Evolutionary conservation across 2,113 vertebrate species (phyloP), one percentile per base, ranked within the genome.

Genomic region (Microtus ochrogaster): DNA sequence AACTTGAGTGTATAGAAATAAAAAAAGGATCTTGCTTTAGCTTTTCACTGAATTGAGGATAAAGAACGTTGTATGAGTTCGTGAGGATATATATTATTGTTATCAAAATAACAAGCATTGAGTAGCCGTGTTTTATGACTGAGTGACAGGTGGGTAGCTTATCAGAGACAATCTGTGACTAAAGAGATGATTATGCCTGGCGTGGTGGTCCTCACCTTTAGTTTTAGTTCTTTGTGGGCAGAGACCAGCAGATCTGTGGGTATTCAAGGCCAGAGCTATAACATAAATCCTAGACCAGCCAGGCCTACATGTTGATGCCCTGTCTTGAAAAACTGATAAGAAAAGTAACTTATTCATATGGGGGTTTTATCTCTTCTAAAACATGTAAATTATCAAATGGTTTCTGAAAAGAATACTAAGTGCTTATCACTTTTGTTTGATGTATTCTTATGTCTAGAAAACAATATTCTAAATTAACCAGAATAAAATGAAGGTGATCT

Each of bases 1-100:
- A 96, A 68, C 12, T 70, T 84, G 72, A 79, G 12, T 74, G 2
- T 74, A 30, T 55, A 81, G 33, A 94, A 96, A 90, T 74, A 12
- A 79, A 84, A 84, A 84, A 72, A 5, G 33, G 1, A 30, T 74
- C 55, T 55, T 52, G 19, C 52, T 65, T 1, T 63, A 13, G 44
- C 72, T 84, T 72, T 92, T 73, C 87, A 47, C 36, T 83, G 22
- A 90, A 52, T 74, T 14, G 85, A 17, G 30, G 36, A 44, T 91
- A 63, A 44, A 55, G 84, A 39, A 9, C 44, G 63, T 86, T 76
- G 65, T n/a, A 9, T 94, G 66, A 82, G 7, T 3, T 49, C 44
- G 44, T 66, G 24, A 90, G 11, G 13, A 33, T 63, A 70, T 82
- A 17, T 41, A 41, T 82, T 74, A 91, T 44, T 86, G 8, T 84